Evolutionary conservation across 2,888 invertebrate species (phyloP), one percentile per base, ranked within the genome.

Genomic region (Pristionchus fissidentatus): DNA sequence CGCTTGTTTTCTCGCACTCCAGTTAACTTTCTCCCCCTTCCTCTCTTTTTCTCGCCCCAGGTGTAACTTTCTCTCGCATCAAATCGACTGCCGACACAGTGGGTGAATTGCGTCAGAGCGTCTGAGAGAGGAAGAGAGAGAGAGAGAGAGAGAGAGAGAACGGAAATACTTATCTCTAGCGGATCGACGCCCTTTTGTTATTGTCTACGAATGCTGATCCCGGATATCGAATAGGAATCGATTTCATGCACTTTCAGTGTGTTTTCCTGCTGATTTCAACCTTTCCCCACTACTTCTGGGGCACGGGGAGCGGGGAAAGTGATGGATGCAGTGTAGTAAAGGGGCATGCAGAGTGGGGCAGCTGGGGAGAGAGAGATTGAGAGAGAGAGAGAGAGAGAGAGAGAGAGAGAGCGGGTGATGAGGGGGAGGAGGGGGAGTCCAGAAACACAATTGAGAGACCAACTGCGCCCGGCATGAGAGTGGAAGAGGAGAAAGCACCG

Each of bases 241-340:
- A 1, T 57, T 62, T 29, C 29, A n/a, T n/a, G n/a, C n/a, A 19
- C 62, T 2, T 10, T 26, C 62, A 19, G 62, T 62, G 15, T 62
- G 62, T 38, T 66, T 35, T 66, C 15, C 15, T 10, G 66, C 38
- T 38, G 66, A 22, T 66, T 66, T 38, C 66, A 41, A n/a, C 66
- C 35, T 19, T 66, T 7, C 38, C 38, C 66, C 66, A 66, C 66
- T 66, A 66, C 66, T 15, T 62, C 62, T 35, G 22, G n/a, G n/a
- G n/a, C n/a, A n/a, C n/a, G n/a, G n/a, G n/a, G n/a, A n/a, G n/a
- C n/a, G n/a, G n/a, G n/a, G n/a, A 55, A 41, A 38, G 15, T 66
- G 66, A 66, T 35, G n/a, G 66, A 66, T 66, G 66, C 35, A 38
- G 66, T 41, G 66, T 66, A 66, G 66, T 66, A 66, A 66, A 66